These are phyloP conservation scores for Peribatodes rhomboidaria DNA, from an alignment of 2,888 invertebrate species.

Conservation along the genomic window DNA sequence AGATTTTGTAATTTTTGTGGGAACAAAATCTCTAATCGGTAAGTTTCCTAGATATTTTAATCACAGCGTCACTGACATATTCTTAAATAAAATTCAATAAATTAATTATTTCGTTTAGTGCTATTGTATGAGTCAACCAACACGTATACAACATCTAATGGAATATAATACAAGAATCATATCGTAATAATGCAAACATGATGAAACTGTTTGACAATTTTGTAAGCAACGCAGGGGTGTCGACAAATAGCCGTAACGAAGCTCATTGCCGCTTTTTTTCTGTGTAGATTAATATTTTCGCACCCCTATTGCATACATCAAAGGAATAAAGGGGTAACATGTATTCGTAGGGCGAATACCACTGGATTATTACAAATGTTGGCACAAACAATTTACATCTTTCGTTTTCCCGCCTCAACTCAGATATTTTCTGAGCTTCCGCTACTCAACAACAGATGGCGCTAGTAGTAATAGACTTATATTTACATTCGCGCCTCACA, in stretches of 20 bases:
- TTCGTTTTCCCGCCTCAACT: conserved; percentile 49
- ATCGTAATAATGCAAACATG: conserved; percentile 71
- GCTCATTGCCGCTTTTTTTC: conserved; percentile 77
- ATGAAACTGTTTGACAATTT: conserved; percentile 77
- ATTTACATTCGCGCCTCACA: conserved; percentile 70
- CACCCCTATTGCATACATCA: conserved; percentile 83
- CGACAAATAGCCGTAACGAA: conserved; percentile 81
- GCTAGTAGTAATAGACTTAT: conserved; percentile 58
- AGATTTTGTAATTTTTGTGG: too few relatives aligned
- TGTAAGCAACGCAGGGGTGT: conserved; percentile 69
- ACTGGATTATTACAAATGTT: conserved; percentile 83
- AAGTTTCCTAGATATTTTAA: conserved; percentile 49
- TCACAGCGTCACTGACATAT: conserved; percentile 67
- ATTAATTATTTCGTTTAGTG: conserved; percentile 77
- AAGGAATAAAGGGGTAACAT: conserved; percentile 81
- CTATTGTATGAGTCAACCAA: conserved; percentile 57
- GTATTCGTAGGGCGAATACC: conserved; percentile 77
- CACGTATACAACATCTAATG: conserved; percentile 73
- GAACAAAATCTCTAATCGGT: too few relatives aligned
- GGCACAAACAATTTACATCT: conserved; percentile 83
- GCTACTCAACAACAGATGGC: conserved; percentile 82
- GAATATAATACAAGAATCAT: conserved; percentile 68
- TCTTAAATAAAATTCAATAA: conserved; percentile 60
- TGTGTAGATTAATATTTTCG: conserved; percentile 79
- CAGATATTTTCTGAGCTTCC: conserved; percentile 53